phyloP scores from a whole-genome alignment of 1,140 invertebrate species.

The Magallana gigas region DNA sequence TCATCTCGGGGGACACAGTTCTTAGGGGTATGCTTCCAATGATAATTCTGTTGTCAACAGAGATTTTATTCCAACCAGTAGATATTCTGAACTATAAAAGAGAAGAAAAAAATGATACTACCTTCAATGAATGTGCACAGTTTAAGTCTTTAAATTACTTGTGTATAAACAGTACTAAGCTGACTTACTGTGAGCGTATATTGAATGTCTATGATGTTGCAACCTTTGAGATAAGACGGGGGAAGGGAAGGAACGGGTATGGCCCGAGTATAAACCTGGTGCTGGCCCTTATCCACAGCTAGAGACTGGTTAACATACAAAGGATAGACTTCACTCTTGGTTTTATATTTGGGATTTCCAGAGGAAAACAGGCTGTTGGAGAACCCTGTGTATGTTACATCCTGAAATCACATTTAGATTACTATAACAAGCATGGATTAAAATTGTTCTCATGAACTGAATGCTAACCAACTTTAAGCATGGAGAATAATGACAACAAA shows the following conservation, averaged over 20 bases:
- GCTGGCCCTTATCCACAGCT: slow-evolving; percentile 43
- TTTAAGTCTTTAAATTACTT: too few species aligned
- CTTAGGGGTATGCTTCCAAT: neutral
- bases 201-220: slow-evolving; percentile 95
- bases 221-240: slow-evolving; percentile 96
- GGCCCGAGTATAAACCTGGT: slow-evolving; percentile 60
- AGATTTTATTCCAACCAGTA: slow-evolving; percentile 4
- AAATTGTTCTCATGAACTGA: neutral
- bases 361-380: slow-evolving; percentile 71
- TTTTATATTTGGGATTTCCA: slow-evolving; percentile 69
- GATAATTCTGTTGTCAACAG: neutral
- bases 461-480: neutral
- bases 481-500: neutral
- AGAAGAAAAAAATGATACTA: neutral
- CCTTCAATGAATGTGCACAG: neutral
- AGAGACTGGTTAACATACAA: slow-evolving; percentile 53
- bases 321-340: slow-evolving; percentile 63
- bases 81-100: slow-evolving; percentile 12
- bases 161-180: too few species aligned
- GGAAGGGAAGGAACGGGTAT: slow-evolving; percentile 91
- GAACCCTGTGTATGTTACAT: slow-evolving; percentile 68
- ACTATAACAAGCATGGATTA: neutral
- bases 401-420: slow-evolving; percentile 57
- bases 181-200: slow-evolving; percentile 95
- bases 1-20: neutral